Conservation (phyloP, 1,140 invertebrate genomes). For the Bradysia coprophila region DNA sequence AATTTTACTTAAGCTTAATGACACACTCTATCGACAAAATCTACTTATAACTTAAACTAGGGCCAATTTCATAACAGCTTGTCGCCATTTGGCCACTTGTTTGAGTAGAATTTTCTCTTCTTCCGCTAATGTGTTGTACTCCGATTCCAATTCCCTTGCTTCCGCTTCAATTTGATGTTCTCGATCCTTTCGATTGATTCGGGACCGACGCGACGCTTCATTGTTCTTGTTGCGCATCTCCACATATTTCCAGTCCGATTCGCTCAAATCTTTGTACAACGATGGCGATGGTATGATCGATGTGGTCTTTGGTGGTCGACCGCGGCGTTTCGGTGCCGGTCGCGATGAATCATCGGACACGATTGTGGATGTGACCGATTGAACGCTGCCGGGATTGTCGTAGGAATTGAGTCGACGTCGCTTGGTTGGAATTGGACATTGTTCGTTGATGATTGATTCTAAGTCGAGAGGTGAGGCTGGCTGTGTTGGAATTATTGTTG, state of each 20-base stretch:
- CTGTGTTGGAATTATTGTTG: background rate
- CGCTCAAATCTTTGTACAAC: conserved; percentile 18
- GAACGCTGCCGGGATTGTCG: background rate
- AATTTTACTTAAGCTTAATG: no score
- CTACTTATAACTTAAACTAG: background rate
- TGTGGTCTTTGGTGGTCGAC: conserved; percentile 13
- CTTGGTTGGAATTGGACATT: conserved; percentile 69
- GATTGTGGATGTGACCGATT: background rate
- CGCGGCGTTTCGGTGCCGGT: conserved; percentile 5
- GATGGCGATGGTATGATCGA: conserved; percentile 9
- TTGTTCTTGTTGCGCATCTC: conserved; percentile 55
- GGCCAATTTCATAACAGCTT: background rate
- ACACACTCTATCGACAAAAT: no score
- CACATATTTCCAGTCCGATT: conserved; percentile 28
- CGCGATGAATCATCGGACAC: background rate
- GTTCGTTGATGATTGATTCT: conserved; percentile 46
- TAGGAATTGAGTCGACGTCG: background rate
- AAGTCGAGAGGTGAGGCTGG: background rate
- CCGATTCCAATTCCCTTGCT: background rate
- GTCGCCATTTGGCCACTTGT: background rate
- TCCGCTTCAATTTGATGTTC: background rate
- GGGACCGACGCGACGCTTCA: conserved; percentile 48
- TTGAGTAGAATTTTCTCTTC: background rate
- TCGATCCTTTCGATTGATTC: conserved; percentile 41
- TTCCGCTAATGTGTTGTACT: background rate